Conservation (phyloP, 2,797 vertebrate species). For the Cossypha niveicapilla region DNA sequence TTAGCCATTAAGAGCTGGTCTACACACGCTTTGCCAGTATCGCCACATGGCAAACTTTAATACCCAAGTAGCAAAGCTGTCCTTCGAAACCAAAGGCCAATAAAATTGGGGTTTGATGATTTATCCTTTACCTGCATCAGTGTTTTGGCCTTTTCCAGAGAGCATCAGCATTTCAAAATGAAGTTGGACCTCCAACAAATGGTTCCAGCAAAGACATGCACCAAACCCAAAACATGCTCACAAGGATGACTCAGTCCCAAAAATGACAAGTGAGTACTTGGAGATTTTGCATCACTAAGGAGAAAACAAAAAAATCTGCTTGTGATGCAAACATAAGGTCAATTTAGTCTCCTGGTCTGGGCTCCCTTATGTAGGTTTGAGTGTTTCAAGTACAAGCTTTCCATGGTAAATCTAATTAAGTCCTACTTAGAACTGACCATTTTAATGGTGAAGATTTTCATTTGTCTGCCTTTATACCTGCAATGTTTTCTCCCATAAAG, state of each 20-base stretch:
- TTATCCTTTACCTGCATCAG: neutral
- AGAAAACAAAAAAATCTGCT: neutral
- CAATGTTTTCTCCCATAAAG: neutral
- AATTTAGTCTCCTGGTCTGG: neutral
- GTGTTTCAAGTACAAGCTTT: neutral
- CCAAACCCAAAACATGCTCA: neutral
- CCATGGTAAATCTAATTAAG: neutral
- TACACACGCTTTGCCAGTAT: neutral
- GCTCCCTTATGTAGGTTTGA: neutral
- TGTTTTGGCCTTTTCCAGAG: neutral
- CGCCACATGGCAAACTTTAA: neutral
- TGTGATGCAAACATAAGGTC: neutral
- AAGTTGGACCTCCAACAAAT: neutral
- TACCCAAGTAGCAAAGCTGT: neutral
- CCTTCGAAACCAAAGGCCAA: neutral
- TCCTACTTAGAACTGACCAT: neutral
- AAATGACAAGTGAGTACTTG: neutral
- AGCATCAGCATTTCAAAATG: neutral
- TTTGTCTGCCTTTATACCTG: neutral
- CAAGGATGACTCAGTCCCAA: conserved; percentile 1
- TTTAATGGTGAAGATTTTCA: neutral
- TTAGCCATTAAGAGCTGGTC: neutral
- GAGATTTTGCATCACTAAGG: neutral
- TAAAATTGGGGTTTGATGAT: neutral
- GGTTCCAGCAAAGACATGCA: neutral